Conservation (phyloP, 2,797 vertebrate species). For the Ctenochaetus hawaiiensis region DNA sequence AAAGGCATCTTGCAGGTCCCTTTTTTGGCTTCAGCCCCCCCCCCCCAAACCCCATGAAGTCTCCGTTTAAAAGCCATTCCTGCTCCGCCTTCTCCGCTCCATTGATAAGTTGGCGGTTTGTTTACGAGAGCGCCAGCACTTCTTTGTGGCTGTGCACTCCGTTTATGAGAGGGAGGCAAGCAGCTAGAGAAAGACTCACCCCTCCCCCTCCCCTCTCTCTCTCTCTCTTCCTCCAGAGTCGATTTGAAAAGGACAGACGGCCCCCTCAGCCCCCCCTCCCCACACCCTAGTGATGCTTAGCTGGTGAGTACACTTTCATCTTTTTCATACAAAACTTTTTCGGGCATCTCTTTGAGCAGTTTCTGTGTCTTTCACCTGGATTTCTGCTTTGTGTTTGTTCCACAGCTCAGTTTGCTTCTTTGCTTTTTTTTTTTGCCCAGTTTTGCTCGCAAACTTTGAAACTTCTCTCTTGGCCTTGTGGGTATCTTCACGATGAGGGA, state of each 20-base stretch:
- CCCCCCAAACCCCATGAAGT: constrained; percentile 26
- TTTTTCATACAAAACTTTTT: constrained; percentile 27
- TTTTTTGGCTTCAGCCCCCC: background rate
- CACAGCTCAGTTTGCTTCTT: background rate
- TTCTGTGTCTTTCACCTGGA: constrained; percentile 20
- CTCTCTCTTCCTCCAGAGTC: constrained; percentile 54
- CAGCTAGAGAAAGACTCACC: constrained; percentile 67
- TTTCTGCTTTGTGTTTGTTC: background rate
- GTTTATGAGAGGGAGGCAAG: constrained; percentile 64
- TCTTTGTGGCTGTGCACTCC: constrained; percentile 67
- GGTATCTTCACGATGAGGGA: background rate
- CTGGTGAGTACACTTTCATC: constrained; percentile 81
- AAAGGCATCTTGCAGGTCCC: constrained; percentile 44
- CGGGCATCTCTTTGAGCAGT: background rate
- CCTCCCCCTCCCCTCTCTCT: constrained; percentile 63
- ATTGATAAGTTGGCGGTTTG: constrained; percentile 82
- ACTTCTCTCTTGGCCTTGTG: constrained; percentile 28
- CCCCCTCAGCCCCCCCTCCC: constrained; percentile 49
- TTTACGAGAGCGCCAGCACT: constrained; percentile 74
- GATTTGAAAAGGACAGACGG: constrained; percentile 80
- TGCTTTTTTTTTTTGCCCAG: background rate
- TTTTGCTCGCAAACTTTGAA: constrained; percentile 20
- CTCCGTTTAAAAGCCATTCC: constrained; percentile 64
- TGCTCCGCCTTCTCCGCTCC: constrained; percentile 62
- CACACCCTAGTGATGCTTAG: constrained; percentile 87